Evolutionary conservation across 1,140 invertebrate genomes (phyloP).

Genomic region (Drosophila azteca): DNA sequence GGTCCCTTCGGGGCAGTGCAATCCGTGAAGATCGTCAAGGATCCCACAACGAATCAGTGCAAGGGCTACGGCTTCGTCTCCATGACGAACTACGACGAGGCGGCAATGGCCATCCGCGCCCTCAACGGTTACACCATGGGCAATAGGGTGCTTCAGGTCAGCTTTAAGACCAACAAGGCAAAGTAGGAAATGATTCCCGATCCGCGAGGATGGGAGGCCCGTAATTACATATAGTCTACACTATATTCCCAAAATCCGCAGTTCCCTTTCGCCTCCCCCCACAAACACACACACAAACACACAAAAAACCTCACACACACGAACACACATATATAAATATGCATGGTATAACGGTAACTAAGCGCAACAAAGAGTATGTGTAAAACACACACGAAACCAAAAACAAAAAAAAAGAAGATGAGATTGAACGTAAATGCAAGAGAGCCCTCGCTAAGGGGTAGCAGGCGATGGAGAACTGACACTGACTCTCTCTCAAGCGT

Average conservation of each 20-base stretch:
- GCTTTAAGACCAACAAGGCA: slow-evolving; percentile 97
- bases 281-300: slow-evolving; percentile 26
- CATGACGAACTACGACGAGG: slow-evolving; percentile 99
- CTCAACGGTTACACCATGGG: slow-evolving; percentile 98
- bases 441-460: not conserved
- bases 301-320: slow-evolving; percentile 32
- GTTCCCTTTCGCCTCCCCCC: not conserved
- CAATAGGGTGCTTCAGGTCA: slow-evolving; percentile 98
- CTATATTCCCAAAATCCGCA: no score
- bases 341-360: slow-evolving; percentile 76
- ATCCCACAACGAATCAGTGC: slow-evolving; percentile 99
- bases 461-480: slow-evolving; percentile 1
- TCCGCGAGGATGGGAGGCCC: slow-evolving; percentile 14
- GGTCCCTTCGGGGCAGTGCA: slow-evolving; percentile 99
- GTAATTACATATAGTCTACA: slow-evolving; percentile 26
- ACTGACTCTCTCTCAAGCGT: slow-evolving; percentile 25
- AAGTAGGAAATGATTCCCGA: slow-evolving; percentile 84
- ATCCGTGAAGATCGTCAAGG: slow-evolving; percentile 98
- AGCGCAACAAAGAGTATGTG: slow-evolving; percentile 77
- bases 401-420: slow-evolving; percentile 19
- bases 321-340: slow-evolving; percentile 75
- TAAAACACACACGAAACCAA: slow-evolving; percentile 60
- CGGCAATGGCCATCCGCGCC: slow-evolving; percentile 97
- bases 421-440: slow-evolving; percentile 1
- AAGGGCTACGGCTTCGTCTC: slow-evolving; percentile 99